Evolutionary conservation across 2,888 invertebrate genomes (phyloP), one percentile per base, ranked within the genome.

Genomic region (Colletes collaris): DNA sequence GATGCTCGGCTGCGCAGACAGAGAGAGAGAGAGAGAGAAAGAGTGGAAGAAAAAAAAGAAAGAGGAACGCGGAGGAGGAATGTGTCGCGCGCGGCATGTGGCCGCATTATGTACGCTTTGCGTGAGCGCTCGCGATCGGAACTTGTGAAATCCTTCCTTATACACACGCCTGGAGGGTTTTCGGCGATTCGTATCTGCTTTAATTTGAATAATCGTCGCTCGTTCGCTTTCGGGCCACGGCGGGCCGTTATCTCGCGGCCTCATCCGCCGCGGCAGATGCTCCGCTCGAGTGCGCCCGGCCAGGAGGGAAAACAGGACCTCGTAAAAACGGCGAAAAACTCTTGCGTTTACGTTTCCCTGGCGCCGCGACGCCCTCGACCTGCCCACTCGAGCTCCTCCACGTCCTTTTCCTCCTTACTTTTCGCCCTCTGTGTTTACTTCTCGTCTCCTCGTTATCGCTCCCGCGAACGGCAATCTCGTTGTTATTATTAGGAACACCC

Each of bases 371-470:
- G 80, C 83, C 71, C 85, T 85, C 50, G 73, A 85, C 53, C 40
- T 27, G 46, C 56, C 60, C 55, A 58, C 56, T 53, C n/a, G 56
- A 52, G 56, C 65, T 74, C 82, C 70, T 0, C 16, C 50, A n/a
- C n/a, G 81, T 70, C 46, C 50, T 62, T 16, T 16, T 16, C 74
- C 66, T 60, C 70, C 66, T 55, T 56, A 37, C 52, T 58, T 46
- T 40, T 46, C 68, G 62, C 46, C 49, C 58, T 70, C 53, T 52
- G 59, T 66, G 67, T 71, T 80, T 78, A 69, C 71, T 62, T 46
- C 72, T 79, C 74, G 69, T 78, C 83, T 86, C 79, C 86, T 86
- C 85, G 87, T 86, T 86, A 86, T 86, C 87, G 85, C 83, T 16
- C 72, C 76, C 68, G 59, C 82, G 77, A 73, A 81, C 81, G 85